A percentile compares a stretch with the other conserved stretches of the same genome.
Conservation (phyloP, 2,797 vertebrate genomes). For the Fratercula arctica region DNA sequence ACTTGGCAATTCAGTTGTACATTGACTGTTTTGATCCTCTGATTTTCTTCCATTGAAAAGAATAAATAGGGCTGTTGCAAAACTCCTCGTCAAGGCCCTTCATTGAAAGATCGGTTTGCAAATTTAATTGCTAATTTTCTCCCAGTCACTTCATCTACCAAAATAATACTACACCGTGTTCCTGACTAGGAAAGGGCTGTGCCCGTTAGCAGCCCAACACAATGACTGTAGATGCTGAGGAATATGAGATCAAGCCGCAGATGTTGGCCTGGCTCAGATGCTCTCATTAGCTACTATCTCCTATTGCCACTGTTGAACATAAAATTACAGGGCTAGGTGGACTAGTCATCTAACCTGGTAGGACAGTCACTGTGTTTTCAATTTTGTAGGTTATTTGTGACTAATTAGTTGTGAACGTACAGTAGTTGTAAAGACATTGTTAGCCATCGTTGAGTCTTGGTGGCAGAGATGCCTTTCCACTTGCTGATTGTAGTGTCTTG, state of each 20-base stretch:
- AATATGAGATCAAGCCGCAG: neutral
- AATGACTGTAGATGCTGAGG: neutral
- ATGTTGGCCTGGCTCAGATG: neutral
- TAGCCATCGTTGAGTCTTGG: neutral
- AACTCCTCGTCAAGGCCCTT: neutral
- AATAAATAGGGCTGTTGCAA: neutral
- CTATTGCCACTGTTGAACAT: neutral
- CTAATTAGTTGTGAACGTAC: neutral
- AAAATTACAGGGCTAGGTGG: neutral
- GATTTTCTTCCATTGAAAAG: neutral
- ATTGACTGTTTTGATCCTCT: neutral
- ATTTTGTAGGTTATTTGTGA: neutral
- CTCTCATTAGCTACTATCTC: neutral
- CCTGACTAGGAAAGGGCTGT: neutral
- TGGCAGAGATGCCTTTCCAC: neutral
- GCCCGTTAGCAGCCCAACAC: neutral
- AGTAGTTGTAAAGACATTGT: neutral
- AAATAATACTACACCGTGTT: neutral
- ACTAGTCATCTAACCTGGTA: neutral
- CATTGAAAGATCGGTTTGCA: neutral
- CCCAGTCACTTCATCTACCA: neutral
- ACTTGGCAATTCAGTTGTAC: conserved; percentile 21
- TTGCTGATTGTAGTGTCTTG: neutral
- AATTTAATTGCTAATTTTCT: neutral
- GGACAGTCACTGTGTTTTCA: neutral